Evolutionary conservation across 2,113 vertebrate species (phyloP).

Genomic region (Mormyrus lacerda): DNA sequence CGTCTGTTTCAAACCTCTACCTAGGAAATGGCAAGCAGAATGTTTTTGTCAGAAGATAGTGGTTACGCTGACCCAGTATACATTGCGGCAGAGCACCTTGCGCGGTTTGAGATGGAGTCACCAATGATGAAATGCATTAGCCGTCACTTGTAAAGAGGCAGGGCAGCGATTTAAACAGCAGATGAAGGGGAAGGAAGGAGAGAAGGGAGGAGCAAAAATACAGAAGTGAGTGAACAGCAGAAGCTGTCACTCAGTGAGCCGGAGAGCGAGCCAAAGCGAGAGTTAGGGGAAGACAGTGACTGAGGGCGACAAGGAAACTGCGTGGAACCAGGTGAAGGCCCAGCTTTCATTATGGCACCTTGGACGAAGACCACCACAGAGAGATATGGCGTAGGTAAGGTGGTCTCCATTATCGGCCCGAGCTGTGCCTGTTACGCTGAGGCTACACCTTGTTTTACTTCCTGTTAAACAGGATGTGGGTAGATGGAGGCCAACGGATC

Average conservation of each 20-base stretch:
- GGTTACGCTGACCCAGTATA: not conserved
- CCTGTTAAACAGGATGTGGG: slow-evolving; percentile 23
- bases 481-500: slow-evolving; percentile 16
- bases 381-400: slow-evolving; percentile 21
- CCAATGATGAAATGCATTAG: not conserved
- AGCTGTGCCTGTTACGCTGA: not conserved
- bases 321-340: not conserved
- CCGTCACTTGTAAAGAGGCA: not conserved
- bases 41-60: not conserved
- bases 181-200: not conserved
- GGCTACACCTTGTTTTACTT: not conserved
- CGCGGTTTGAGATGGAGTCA: not conserved
- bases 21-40: not conserved
- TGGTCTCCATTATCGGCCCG: not conserved
- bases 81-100: not conserved
- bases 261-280: not conserved
- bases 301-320: not conserved
- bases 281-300: not conserved
- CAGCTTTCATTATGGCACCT: slow-evolving; percentile 17
- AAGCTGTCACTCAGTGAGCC: slow-evolving; percentile 2
- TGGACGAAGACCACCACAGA: slow-evolving; percentile 13
- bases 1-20: not conserved
- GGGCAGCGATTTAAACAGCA: slow-evolving; percentile 6
- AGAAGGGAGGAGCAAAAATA: slow-evolving; percentile 10
- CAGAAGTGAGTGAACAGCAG: not conserved